phyloP scores from a whole-genome alignment of 1,140 invertebrate species.

The Drosophila pectinifera region DNA sequence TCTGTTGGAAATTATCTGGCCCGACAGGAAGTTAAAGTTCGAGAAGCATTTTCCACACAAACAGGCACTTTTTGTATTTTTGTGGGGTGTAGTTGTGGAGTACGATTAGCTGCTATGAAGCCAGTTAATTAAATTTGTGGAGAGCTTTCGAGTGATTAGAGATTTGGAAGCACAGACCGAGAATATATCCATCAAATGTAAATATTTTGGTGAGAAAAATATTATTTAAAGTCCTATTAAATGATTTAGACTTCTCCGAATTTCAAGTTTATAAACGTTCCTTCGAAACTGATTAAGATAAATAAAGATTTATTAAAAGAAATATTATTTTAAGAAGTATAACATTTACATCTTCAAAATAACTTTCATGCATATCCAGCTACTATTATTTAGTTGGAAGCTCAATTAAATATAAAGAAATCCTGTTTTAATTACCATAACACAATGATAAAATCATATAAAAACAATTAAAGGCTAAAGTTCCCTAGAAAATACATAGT shows the following conservation, averaged over 20 bases:
- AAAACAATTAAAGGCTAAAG: not conserved
- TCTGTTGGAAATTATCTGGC: constrained; percentile 38
- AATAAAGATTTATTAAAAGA: too few relatives aligned
- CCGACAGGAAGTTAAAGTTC: constrained; percentile 33
- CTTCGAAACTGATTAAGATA: too few relatives aligned
- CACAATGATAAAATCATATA: not conserved
- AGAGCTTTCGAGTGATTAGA: constrained; percentile 5
- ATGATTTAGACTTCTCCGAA: too few relatives aligned
- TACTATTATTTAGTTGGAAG: too few relatives aligned
- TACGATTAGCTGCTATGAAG: constrained; percentile 1
- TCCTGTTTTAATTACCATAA: not conserved
- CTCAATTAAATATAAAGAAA: not conserved
- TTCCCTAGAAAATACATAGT: not conserved
- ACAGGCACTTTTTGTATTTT: not conserved
- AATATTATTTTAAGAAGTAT: too few relatives aligned
- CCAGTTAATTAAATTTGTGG: constrained; percentile 15
- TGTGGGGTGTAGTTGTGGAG: constrained; percentile 2
- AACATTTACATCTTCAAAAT: too few relatives aligned
- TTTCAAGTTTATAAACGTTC: too few relatives aligned
- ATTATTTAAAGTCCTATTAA: too few relatives aligned
- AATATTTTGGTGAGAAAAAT: not conserved
- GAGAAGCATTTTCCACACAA: constrained; percentile 12
- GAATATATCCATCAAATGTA: too few relatives aligned
- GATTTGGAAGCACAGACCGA: too few relatives aligned
- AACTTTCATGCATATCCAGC: too few relatives aligned